phyloP scores from a whole-genome alignment of 2,113 vertebrate genomes.

The Crotalus horridus region DNA sequence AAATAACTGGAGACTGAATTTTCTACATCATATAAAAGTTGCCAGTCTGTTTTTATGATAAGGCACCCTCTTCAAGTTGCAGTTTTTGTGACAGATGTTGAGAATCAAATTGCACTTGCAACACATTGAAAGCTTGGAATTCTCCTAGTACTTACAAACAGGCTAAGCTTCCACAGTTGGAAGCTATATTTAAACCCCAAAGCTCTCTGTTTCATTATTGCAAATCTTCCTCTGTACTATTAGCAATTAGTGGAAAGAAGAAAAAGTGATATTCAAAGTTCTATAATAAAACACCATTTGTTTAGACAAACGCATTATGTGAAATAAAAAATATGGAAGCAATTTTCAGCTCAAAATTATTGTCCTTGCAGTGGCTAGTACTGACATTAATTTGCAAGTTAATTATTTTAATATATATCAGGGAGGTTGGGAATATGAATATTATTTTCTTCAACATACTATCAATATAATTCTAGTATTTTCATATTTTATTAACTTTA shows the following conservation, averaged over 20 bases:
- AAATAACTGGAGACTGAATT: neutral
- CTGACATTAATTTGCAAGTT: neutral
- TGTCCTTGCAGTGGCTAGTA: neutral
- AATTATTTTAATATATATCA: neutral
- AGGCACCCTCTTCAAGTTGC: conserved; percentile 30
- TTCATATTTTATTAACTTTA: neutral
- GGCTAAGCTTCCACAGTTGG: conserved; percentile 56
- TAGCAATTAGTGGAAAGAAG: conserved; percentile 53
- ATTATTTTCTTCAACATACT: neutral
- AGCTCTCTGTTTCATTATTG: conserved; percentile 48
- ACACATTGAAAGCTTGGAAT: conserved; percentile 24
- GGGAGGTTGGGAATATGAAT: neutral
- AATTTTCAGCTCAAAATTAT: neutral
- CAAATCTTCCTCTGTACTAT: conserved; percentile 35
- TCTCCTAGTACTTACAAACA: conserved; percentile 48
- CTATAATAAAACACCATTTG: conserved; percentile 27
- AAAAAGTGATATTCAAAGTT: conserved; percentile 38
- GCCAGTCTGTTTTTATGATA: conserved; percentile 26
- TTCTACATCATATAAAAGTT: conserved; percentile 30
- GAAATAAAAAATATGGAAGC: neutral
- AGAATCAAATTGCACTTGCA: conserved; percentile 58
- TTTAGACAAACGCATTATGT: neutral
- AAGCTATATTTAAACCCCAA: conserved; percentile 58
- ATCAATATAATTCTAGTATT: neutral
- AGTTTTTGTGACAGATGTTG: conserved; percentile 48